A percentile compares a stretch with the other conserved stretches of the same genome.
phyloP scores from a whole-genome alignment of 2,113 vertebrate genomes.

The Ciconia boyciana region DNA sequence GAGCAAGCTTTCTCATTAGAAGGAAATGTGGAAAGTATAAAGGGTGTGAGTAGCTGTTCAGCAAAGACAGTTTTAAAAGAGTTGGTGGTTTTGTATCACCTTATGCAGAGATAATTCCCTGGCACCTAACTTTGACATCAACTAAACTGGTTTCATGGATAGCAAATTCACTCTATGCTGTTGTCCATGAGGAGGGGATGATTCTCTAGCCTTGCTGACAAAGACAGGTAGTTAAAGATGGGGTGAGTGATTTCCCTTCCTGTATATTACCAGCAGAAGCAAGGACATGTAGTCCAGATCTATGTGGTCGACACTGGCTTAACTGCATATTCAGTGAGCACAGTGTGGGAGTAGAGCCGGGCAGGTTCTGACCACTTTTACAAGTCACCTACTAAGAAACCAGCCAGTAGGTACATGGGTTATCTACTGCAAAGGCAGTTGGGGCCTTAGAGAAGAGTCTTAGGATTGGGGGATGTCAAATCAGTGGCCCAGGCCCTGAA shows the following conservation, averaged over 20 bases:
- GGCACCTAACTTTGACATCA: not conserved
- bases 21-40: not conserved
- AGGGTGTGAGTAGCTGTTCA: not conserved
- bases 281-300: not conserved
- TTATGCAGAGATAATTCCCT: not conserved
- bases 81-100: not conserved
- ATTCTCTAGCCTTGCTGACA: not conserved
- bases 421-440: not conserved
- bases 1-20: not conserved
- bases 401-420: not conserved
- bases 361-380: not conserved
- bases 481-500: not conserved
- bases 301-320: not conserved
- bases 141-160: not conserved
- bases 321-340: not conserved
- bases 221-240: not conserved
- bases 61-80: not conserved
- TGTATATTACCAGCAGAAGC: not conserved
- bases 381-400: not conserved
- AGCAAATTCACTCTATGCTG: not conserved
- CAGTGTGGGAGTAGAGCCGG: not conserved
- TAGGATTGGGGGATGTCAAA: not conserved
- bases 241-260: not conserved
- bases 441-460: not conserved
- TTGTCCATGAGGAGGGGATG: not conserved